Base-by-base conservation (phyloP, 2,113 vertebrate genomes). In the Serinus canaria region DNA sequence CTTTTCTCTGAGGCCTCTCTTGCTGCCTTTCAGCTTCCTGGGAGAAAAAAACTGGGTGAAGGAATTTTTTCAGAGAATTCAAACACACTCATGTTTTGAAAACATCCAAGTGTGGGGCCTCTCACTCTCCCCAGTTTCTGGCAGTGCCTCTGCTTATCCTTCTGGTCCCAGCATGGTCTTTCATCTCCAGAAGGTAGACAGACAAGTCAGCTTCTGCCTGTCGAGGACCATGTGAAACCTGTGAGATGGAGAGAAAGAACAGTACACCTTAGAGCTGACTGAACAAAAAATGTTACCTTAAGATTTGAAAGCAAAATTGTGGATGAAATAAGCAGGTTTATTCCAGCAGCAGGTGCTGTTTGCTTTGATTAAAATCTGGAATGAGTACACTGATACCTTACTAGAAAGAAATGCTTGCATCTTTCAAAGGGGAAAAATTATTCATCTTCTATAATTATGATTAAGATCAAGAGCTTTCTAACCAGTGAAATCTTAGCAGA, bases 101-200 rank as follows among this genome's bases (percentile, higher is more conserved):
- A 62, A 49, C 1, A 4, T 39, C 22, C 46, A 44, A 7, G 9
- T 15, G 1, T 56, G 50, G 11, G 8, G 17, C 9, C 7, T 49
- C 10, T 31, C 18, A 22, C 6, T 20, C 19, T 75, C 6, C 33
- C 15, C 0, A 1, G 39, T 52, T 49, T 74, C 69, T 67, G 44
- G 28, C 12, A 8, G 69, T 41, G 27, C n/a, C 5, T 68, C 31
- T 81, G 31, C 69, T 91, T 12, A 56, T 37, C 24, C 37, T 78
- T 8, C 35, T 85, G 35, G 7, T 82, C 28, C 46, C 37, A 30
- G 9, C 0, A 0, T n/a, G 52, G 15, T 70, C 30, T 52, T 82
- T 9, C 25, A 70, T 6, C 39, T 50, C 44, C 49, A 47, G 33
- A 67, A 68, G 15, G 9, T 28, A 25, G 53, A 10, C 10, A 55